Conservation (phyloP, 2,888 invertebrate genomes). For the Neoitamus cyanurus region DNA sequence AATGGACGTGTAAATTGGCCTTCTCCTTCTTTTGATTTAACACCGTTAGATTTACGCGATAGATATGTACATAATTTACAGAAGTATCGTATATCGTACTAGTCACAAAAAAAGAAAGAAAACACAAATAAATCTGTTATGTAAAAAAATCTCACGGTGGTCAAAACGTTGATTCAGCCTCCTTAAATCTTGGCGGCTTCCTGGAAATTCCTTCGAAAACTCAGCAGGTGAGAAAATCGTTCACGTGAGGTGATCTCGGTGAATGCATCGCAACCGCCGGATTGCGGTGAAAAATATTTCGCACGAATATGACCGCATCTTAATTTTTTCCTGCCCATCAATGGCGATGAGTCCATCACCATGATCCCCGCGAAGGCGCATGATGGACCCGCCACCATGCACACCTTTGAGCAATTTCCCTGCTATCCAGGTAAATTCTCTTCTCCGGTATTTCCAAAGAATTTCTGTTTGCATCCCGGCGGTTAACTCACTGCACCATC, state of each 20-base stretch:
- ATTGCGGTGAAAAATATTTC: not conserved
- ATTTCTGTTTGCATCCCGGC: not conserved
- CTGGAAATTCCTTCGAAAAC: not conserved
- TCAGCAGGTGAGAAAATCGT: not conserved
- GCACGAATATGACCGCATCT: not conserved
- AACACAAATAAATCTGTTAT: not conserved
- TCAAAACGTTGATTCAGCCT: not conserved
- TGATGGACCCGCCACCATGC: not conserved
- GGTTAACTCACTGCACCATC: not conserved
- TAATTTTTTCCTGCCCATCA: not conserved
- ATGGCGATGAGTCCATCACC: not conserved
- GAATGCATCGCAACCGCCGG: not conserved
- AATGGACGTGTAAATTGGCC: too few species aligned
- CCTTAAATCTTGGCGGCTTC: not conserved
- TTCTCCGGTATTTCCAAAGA: slow-evolving; percentile 8
- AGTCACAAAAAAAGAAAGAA: not conserved
- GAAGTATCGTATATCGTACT: too few species aligned
- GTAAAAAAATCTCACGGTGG: not conserved
- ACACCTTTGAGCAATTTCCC: slow-evolving; percentile 25
- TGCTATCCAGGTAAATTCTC: not conserved
- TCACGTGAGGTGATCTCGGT: not conserved
- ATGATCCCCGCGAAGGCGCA: not conserved
- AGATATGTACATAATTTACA: too few species aligned
- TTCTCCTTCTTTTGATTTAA: too few species aligned
- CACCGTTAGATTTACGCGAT: too few species aligned